These are phyloP conservation scores for Phoxinus dragarum DNA, from an alignment of 2,797 vertebrate genomes.

Conservation along the genomic window DNA sequence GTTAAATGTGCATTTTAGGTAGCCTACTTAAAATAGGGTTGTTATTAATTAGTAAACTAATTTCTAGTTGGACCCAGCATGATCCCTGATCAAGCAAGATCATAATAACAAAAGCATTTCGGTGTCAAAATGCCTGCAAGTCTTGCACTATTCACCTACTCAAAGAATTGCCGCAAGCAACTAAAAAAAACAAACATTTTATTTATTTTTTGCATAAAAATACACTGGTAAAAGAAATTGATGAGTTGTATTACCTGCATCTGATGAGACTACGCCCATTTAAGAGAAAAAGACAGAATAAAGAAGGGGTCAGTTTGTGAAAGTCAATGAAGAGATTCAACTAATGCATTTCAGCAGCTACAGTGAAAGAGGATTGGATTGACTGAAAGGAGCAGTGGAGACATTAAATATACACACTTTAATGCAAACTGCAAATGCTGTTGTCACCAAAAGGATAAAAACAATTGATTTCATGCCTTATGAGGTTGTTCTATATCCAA, in stretches of 20 bases:
- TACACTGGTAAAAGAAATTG: conserved; percentile 62
- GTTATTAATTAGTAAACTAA: not conserved
- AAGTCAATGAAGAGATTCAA: conserved; percentile 38
- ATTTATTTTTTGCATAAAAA: conserved; percentile 27
- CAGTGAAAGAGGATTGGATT: not conserved
- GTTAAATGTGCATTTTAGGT: not conserved
- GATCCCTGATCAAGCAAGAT: not conserved
- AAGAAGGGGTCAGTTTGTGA: conserved; percentile 45
- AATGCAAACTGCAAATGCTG: not conserved
- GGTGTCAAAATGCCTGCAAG: conserved; percentile 6
- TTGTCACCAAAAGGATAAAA: conserved; percentile 1
- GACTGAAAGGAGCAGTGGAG: not conserved
- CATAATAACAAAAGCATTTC: not conserved
- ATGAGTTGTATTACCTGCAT: conserved; percentile 84
- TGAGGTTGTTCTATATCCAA: not conserved
- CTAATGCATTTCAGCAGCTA: conserved; percentile 11
- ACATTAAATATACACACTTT: not conserved
- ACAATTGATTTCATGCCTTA: not conserved
- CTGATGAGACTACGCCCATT: conserved; percentile 85
- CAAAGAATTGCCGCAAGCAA: conserved; percentile 34
- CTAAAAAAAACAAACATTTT: not conserved
- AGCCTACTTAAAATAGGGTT: not conserved
- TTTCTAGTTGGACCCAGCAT: not conserved
- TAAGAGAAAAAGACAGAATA: conserved; percentile 70
- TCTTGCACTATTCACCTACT: conserved; percentile 11